Evolutionary conservation across 2,888 invertebrate genomes (phyloP).

Genomic region (Drosophila anomalata): DNA sequence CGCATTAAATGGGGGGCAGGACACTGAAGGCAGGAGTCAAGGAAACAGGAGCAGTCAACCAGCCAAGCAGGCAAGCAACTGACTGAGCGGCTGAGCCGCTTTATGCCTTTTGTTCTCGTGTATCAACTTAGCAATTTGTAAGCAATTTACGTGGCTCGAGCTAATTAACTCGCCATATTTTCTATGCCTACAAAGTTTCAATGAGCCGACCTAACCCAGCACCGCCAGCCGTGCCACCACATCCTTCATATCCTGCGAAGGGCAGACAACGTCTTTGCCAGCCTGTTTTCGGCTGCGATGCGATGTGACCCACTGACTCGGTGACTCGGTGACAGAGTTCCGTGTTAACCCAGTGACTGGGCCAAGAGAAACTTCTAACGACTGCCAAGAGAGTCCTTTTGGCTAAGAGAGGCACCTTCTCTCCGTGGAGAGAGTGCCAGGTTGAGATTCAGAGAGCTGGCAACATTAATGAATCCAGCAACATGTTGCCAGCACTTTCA

Average conservation of each 20-base stretch:
- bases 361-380: slow-evolving; percentile 18
- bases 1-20: slow-evolving; percentile 23
- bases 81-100: slow-evolving; percentile 14
- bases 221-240: background rate
- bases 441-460: slow-evolving; percentile 7
- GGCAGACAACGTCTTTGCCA: slow-evolving; percentile 38
- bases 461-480: slow-evolving; percentile 42
- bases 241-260: slow-evolving; percentile 1
- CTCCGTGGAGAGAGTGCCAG: slow-evolving; percentile 1
- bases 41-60: slow-evolving; percentile 43
- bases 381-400: slow-evolving; percentile 6
- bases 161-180: slow-evolving; percentile 72
- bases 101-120: slow-evolving; percentile 44
- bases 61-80: slow-evolving; percentile 11
- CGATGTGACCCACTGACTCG: slow-evolving; percentile 62
- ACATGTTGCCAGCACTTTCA: slow-evolving; percentile 62
- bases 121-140: slow-evolving; percentile 57
- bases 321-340: slow-evolving; percentile 77
- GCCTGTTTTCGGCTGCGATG: slow-evolving; percentile 24
- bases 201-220: slow-evolving; percentile 48
- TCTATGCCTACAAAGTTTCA: slow-evolving; percentile 67
- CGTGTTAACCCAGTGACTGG: slow-evolving; percentile 58
- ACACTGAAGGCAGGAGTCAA: slow-evolving; percentile 24
- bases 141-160: slow-evolving; percentile 60
- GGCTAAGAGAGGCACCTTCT: slow-evolving; percentile 19